Base-by-base conservation (phyloP, 2,888 invertebrate species). In the Rhimphoctona megacephalus region DNA sequence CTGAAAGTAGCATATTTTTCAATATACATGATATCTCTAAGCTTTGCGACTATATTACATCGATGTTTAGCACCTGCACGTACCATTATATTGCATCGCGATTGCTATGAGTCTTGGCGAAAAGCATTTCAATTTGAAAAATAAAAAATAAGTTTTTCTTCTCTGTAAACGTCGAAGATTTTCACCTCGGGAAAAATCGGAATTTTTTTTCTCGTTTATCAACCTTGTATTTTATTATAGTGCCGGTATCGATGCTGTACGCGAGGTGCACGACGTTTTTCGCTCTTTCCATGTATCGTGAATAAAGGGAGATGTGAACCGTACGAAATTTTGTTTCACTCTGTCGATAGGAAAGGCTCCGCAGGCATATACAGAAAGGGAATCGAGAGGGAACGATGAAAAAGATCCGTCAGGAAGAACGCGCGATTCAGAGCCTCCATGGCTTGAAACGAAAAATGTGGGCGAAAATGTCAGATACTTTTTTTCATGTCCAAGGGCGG, bases 221-320 rank as follows among this genome's bases (percentile, higher is more conserved):
- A n/a, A 64, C 52, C 9, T 19, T 9, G 49, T 19, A 19, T 49
- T 49, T n/a, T 6, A 19, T n/a, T 14, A 11, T 43, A 14, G 43
- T 43, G 43, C 11, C 43, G 3, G 67, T 30, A 49, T 66, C 39
- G 36, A 33, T 49, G 22, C 49, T 39, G 66, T 52, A 67, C 54
- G n/a, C 25, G 52, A 81, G 14, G 52, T 39, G 14, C 25, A 43
- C 46, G 52, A 25, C 39, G 77, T 64, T 77, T 77, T 80, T 66
- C 46, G 43, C 57, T 74, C 49, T 69, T 46, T 30, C 17, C 67
- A 49, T 54, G 36, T 30, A 54, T n/a, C 49, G 22, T 67, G 69
- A 67, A 78, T 79, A 78, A 81, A 86, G 69, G 79, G n/a, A 69
- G 76, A 81, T 78, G 57, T 78, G 73, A 78, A 81, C 61, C 73